Conservation (phyloP, 2,113 vertebrate species). For the Lathamus discolor region DNA sequence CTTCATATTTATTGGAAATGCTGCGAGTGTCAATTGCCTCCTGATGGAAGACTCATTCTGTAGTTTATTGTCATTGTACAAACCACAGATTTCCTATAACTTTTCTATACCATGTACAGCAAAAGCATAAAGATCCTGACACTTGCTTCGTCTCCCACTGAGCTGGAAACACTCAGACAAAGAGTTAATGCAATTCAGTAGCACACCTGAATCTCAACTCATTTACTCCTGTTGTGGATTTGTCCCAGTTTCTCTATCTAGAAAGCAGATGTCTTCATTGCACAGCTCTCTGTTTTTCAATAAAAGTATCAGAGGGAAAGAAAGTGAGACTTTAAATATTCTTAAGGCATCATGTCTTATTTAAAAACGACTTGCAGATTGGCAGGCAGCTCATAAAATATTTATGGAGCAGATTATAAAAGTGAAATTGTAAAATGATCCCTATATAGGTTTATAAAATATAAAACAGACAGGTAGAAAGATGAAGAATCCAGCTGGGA, state of each 20-base stretch:
- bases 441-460: slow-evolving; percentile 60
- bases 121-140: neutral
- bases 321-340: slow-evolving; percentile 56
- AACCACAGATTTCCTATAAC: neutral
- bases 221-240: neutral
- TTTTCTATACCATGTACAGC: neutral
- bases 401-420: slow-evolving; percentile 60
- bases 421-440: slow-evolving; percentile 63
- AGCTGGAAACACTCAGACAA: neutral
- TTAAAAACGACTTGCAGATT: slow-evolving; percentile 62
- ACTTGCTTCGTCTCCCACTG: neutral
- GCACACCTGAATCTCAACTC: slow-evolving; percentile 21
- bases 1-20: slow-evolving; percentile 5
- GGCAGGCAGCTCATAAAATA: slow-evolving; percentile 54
- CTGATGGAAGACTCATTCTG: neutral
- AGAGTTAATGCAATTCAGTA: slow-evolving; percentile 4
- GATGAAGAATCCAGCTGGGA: slow-evolving; percentile 31
- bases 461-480: slow-evolving; percentile 34
- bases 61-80: neutral
- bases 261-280: slow-evolving; percentile 19
- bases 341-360: slow-evolving; percentile 57
- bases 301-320: slow-evolving; percentile 19
- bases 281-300: slow-evolving; percentile 23
- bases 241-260: slow-evolving; percentile 12
- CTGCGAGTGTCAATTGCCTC: neutral